Percentiles rank a stretch among this genome's conserved stretches.
These are phyloP conservation scores for Hemicordylus capensis DNA, from an alignment of 2,113 vertebrate species.

Conservation along the genomic window DNA sequence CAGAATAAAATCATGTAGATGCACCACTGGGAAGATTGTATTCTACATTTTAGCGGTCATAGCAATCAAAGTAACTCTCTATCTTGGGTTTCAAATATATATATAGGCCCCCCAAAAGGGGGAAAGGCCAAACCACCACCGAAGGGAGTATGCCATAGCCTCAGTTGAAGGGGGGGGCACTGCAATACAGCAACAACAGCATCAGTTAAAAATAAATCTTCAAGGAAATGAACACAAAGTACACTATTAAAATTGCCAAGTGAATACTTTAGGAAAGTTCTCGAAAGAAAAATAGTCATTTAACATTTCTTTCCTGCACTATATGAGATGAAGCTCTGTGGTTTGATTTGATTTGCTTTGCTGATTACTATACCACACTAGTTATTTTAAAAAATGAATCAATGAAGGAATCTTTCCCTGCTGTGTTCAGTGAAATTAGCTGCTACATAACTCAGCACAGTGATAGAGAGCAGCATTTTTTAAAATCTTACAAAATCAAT, in stretches of 20 bases:
- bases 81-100: background rate
- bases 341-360: constrained; percentile 44
- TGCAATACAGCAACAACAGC: constrained; percentile 20
- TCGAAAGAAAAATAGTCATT: constrained; percentile 39
- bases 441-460: constrained; percentile 34
- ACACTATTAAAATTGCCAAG: constrained; percentile 20
- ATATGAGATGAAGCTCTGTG: constrained; percentile 2
- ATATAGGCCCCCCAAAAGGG: too few relatives aligned
- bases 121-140: background rate
- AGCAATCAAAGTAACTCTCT: background rate
- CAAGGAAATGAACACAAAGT: background rate
- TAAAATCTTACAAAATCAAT: constrained; percentile 8
- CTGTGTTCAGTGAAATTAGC: constrained; percentile 44
- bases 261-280: constrained; percentile 40
- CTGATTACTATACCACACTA: constrained; percentile 59
- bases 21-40: background rate
- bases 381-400: constrained; percentile 25
- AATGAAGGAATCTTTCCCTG: constrained; percentile 43
- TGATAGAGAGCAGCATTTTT: background rate
- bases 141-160: background rate
- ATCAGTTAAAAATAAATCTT: constrained; percentile 47
- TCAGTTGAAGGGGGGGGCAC: constrained; percentile 4
- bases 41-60: background rate
- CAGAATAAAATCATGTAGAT: background rate
- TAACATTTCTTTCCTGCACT: constrained; percentile 44